Conservation (phyloP, 2,797 vertebrate genomes). For the Manis pentadactyla region DNA sequence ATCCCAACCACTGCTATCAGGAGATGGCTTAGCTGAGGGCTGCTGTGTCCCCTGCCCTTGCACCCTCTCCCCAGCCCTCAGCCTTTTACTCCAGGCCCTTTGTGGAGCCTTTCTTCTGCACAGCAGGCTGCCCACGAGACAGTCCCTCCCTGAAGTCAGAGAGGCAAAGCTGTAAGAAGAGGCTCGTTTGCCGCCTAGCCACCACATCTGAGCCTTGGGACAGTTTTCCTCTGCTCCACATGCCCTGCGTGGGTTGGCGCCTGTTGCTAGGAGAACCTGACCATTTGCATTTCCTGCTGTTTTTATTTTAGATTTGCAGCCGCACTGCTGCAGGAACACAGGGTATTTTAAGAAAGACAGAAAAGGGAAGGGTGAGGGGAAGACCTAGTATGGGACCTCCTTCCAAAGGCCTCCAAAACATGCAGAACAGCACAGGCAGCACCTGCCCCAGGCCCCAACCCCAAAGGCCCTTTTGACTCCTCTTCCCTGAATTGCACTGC, state of each 20-base stretch:
- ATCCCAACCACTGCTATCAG: neutral
- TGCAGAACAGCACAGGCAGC: neutral
- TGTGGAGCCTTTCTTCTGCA: neutral
- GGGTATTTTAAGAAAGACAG: constrained; percentile 80
- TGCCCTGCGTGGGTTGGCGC: constrained; percentile 79
- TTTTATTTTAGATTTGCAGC: constrained; percentile 83
- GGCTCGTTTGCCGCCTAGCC: neutral
- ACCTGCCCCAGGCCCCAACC: neutral
- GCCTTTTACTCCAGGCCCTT: neutral
- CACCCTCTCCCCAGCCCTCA: neutral
- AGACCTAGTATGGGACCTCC: neutral
- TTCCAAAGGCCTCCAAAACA: neutral
- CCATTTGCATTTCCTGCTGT: constrained; percentile 84
- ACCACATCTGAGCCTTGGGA: constrained; percentile 65
- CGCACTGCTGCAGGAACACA: constrained; percentile 79
- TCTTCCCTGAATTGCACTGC: neutral
- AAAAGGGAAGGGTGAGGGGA: constrained; percentile 67
- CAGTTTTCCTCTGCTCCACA: constrained; percentile 74
- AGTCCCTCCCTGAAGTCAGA: neutral
- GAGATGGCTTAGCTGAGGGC: neutral
- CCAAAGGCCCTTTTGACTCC: neutral
- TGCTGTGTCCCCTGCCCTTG: neutral
- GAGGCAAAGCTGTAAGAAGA: neutral
- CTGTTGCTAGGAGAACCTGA: constrained; percentile 85
- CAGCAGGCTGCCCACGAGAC: neutral